Evolutionary conservation across 2,888 invertebrate species (phyloP), one percentile per base, ranked within the genome.

Genomic region (Apodemia zela): DNA sequence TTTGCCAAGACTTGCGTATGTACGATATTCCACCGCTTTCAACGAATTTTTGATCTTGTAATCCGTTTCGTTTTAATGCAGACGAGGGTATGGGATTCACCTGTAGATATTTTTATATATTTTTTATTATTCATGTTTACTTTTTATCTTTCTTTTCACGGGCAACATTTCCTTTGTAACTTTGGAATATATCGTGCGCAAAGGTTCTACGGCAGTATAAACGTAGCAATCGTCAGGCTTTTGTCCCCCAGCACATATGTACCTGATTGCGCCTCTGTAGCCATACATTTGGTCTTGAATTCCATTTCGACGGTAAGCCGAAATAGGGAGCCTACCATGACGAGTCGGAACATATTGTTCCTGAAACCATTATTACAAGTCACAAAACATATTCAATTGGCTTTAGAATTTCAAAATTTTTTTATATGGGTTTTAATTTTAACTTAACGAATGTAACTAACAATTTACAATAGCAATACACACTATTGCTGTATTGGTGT

Each of bases 271-370:
- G 67, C 87, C 89, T 73, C 87, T 80, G 68, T 90, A 89, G 57
- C 90, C 89, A 70, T 86, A 77, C 59, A 89, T 77, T 73, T 89
- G 89, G 70, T 91, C 90, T 73, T 89, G 90, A 61, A 88, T 81
- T 68, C 91, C 90, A 65, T 90, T 88, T 63, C 85, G 79, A 67
- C 79, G 74, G 75, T 87, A 89, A 65, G 82, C 89, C 66, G 87
- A 79, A 68, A 69, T 73, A 25, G 88, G 89, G 58, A 89, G 85
- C 72, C 81, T 83, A 82, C 89, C 89, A 65, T 82, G 82, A 68
- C 79, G 77, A 64, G 85, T 84, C 59, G 88, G 87, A 84, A 87
- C 86, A 75, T 87, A 89, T 74, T 75, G 89, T 88, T 91, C 90
- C 90, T 90, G 87, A 83, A 91, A 88, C 84, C 82, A 89, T 89